phyloP scores from a whole-genome alignment of 2,888 invertebrate species.

The Clunio marinus region DNA sequence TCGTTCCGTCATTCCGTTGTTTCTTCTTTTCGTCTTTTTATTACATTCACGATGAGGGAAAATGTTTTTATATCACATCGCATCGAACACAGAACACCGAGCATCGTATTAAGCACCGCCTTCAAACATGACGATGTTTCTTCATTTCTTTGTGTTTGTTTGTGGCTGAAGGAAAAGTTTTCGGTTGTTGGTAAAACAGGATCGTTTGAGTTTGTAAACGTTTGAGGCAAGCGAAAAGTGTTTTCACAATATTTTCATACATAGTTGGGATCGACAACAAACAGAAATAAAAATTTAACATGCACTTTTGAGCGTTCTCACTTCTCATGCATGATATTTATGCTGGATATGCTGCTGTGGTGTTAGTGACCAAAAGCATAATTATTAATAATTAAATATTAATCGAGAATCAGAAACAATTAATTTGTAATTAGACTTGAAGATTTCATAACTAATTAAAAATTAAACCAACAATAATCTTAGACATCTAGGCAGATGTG shows the following conservation, averaged over 20 bases:
- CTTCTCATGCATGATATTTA: neutral
- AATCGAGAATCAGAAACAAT: too few relatives aligned
- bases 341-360: neutral
- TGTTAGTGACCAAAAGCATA: too few relatives aligned
- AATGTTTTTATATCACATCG: neutral
- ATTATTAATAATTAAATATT: too few relatives aligned
- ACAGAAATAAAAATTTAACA: neutral
- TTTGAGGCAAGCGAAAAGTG: constrained; percentile 30
- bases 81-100: neutral
- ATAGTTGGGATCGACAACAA: constrained; percentile 21
- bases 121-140: neutral
- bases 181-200: constrained; percentile 26
- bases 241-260: constrained; percentile 28
- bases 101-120: constrained; percentile 15
- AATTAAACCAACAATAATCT: too few relatives aligned
- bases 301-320: too few relatives aligned
- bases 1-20: too few relatives aligned
- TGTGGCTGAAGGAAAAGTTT: neutral
- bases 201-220: constrained; percentile 25
- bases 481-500: too few relatives aligned
- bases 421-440: too few relatives aligned
- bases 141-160: neutral
- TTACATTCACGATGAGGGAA: neutral
- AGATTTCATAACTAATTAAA: too few relatives aligned
- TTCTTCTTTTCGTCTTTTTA: neutral